Conservation (phyloP, 1,140 invertebrate genomes). For the Aethina tumida region DNA sequence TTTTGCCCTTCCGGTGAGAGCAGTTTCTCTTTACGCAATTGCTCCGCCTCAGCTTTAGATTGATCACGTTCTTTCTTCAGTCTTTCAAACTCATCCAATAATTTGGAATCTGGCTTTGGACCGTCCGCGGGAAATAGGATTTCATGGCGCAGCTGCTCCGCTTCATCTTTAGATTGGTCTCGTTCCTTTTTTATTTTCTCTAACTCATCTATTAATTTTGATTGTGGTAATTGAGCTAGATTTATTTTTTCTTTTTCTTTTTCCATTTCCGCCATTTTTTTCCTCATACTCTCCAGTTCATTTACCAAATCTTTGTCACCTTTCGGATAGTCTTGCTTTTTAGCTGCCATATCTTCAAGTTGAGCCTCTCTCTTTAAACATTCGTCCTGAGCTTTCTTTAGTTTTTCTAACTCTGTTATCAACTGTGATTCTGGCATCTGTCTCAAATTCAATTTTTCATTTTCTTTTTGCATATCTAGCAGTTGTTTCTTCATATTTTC, state of each 20-base stretch:
- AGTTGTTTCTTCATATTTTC: slow-evolving; percentile 15
- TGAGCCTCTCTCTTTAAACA: not conserved
- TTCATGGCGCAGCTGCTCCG: not conserved
- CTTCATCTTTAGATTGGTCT: slow-evolving; percentile 4
- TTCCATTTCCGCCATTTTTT: slow-evolving; percentile 10
- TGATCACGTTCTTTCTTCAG: slow-evolving; percentile 5
- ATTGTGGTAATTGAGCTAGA: slow-evolving; percentile 3
- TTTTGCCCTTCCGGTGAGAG: too few relatives aligned
- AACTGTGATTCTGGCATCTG: slow-evolving; percentile 13
- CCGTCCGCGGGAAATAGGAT: too few relatives aligned
- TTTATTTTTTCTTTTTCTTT: slow-evolving; percentile 11
- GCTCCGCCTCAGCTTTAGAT: not conserved
- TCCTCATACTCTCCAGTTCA: not conserved
- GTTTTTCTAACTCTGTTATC: slow-evolving; percentile 3
- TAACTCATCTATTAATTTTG: slow-evolving; percentile 5
- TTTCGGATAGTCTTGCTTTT: not conserved
- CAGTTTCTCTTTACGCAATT: not conserved
- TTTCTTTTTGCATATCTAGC: slow-evolving; percentile 12
- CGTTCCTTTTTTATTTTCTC: slow-evolving; percentile 17
- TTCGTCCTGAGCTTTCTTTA: slow-evolving; percentile 11
- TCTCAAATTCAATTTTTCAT: slow-evolving; percentile 13
- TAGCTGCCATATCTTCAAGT: not conserved
- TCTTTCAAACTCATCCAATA: too few relatives aligned
- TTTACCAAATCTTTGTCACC: not conserved
- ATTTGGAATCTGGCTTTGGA: too few relatives aligned